Evolutionary conservation across 2,113 vertebrate genomes (phyloP), one percentile per base, ranked within the genome.

Genomic region (Pangasianodon hypophthalmus): DNA sequence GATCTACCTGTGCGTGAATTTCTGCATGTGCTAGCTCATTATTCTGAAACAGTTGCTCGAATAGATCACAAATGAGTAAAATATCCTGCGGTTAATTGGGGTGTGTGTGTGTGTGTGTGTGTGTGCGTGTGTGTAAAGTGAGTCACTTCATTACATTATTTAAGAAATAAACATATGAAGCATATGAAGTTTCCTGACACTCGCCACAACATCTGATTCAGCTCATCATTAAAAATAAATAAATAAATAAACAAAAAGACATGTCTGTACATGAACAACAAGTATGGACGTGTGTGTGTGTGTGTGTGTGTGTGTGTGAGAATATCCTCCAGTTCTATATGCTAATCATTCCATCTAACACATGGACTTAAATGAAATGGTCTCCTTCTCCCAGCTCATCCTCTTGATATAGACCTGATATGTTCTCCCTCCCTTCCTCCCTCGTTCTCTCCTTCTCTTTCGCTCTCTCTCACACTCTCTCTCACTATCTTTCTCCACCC

Each of bases 321-420:
- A 37, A 21, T 58, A 26, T 56, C 52, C 19, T 69, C 44, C 37
- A 46, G 54, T 48, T 54, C 69, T 77, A 64, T 79, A 85, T 89
- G 82, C 29, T 83, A 64, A 91, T 82, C 26, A 21, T 56, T 79
- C 29, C 60, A 58, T 89, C 29, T 87, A 37, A 86, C 82, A 86
- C 85, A 87, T 90, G 87, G 64, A 60, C 67, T 93, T 89, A 90
- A 84, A 84, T 86, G 52, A 86, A 90, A 90, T 79, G 29, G 26
- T 69, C 86, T 83, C 81, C 52, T 67, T 52, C 69, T 71, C 85
- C 84, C 64, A 85, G 71, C 60, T 84, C 73, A 69, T 85, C 50
- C 81, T 87, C 90, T 85, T 89, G 75, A 88, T 89, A 89, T 91
- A 91, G 90, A 88, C 77, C 84, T 82, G 87, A 88, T 87, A 90